Evolutionary conservation across 1,140 invertebrate species (phyloP).

Genomic region (Euwallacea similis): DNA sequence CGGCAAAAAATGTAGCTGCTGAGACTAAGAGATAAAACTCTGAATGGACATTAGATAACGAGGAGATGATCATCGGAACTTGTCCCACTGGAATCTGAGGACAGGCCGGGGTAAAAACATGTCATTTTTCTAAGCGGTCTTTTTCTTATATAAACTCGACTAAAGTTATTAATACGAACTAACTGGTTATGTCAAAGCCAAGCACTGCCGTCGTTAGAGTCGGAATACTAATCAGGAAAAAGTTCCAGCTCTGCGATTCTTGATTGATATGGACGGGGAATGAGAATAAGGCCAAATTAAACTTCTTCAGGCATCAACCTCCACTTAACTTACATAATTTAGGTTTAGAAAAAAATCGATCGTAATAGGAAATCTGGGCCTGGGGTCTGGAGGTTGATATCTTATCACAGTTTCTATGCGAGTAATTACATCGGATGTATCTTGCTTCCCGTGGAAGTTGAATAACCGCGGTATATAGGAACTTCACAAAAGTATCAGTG

Average conservation of each 20-base stretch:
- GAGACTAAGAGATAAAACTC: too few species aligned
- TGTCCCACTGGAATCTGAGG: constrained; percentile 23
- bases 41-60: too few species aligned
- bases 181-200: constrained; percentile 57
- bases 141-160: constrained; percentile 52
- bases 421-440: constrained; percentile 5
- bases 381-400: too few species aligned
- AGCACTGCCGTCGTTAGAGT: constrained; percentile 52
- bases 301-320: background rate
- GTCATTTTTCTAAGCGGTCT: constrained; percentile 54
- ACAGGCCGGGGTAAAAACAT: constrained; percentile 46
- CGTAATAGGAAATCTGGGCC: too few species aligned
- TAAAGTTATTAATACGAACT: constrained; percentile 56
- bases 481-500: constrained; percentile 9
- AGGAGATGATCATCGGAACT: background rate
- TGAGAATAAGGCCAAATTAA: constrained; percentile 48
- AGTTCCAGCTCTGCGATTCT: constrained; percentile 43
- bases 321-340: too few species aligned
- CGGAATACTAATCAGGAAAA: constrained; percentile 54
- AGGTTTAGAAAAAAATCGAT: too few species aligned
- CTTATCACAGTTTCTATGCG: too few species aligned
- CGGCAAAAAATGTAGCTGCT: too few species aligned
- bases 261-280: constrained; percentile 53
- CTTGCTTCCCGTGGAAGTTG: constrained; percentile 24
- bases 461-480: constrained; percentile 14